These are phyloP conservation scores for Sebastes hubbsi DNA, from an alignment of 2,797 vertebrate genomes.

Conservation along the genomic window DNA sequence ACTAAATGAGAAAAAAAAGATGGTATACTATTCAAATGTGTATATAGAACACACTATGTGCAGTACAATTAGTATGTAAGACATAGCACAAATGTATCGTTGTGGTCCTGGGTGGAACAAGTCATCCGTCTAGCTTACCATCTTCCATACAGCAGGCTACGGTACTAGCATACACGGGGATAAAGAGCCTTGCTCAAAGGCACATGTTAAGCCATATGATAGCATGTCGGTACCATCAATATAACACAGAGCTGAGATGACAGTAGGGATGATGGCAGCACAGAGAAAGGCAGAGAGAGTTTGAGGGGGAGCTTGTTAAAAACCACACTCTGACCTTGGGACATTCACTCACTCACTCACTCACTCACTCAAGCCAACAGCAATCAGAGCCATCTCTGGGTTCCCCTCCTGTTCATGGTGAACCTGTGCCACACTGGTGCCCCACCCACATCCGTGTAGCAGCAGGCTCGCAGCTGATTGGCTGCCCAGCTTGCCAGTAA, in stretches of 20 bases:
- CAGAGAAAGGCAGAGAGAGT: background rate
- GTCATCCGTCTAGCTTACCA: background rate
- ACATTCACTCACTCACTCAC: background rate
- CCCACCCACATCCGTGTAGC: conserved; percentile 38
- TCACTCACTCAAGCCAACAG: conserved; percentile 26
- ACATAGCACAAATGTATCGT: background rate
- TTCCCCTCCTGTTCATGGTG: conserved; percentile 38
- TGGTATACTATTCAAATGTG: background rate
- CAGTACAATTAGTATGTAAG: background rate
- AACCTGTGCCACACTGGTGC: conserved; percentile 27
- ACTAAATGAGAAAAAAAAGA: background rate
- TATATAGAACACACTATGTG: background rate
- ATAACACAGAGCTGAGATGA: background rate
- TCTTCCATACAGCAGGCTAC: background rate
- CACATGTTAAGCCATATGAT: background rate
- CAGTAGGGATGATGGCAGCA: background rate
- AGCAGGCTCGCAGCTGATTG: conserved; percentile 55
- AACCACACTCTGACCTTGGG: conserved; percentile 44
- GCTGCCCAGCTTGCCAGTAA: conserved; percentile 24
- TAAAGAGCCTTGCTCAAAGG: background rate
- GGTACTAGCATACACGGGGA: background rate
- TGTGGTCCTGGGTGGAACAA: too few relatives aligned
- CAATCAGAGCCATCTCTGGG: conserved; percentile 36
- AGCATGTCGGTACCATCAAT: background rate
- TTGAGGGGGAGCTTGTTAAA: background rate